These are phyloP conservation scores for Phengaris arion DNA, from an alignment of 2,888 invertebrate species.

Conservation along the genomic window DNA sequence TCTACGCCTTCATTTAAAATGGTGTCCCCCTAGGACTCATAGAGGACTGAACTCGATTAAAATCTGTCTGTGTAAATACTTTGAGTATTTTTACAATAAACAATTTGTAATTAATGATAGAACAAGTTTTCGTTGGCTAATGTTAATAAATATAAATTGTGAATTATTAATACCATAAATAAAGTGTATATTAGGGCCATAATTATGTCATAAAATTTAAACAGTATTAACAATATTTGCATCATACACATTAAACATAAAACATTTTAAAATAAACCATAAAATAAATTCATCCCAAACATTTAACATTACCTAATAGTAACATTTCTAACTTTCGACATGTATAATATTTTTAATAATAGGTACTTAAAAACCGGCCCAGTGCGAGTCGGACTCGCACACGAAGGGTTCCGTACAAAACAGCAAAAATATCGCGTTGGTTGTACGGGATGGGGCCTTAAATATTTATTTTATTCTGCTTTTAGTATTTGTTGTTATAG, in stretches of 20 bases:
- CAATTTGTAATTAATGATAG: not conserved
- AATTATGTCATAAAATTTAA: no score
- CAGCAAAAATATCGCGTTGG: no score
- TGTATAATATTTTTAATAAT: conserved; percentile 26
- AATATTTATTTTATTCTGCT: no score
- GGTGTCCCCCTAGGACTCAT: not conserved
- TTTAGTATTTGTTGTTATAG: no score
- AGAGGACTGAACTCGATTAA: not conserved
- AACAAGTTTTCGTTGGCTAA: no score
- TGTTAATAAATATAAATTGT: no score
- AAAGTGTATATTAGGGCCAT: no score
- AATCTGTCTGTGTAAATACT: conserved; percentile 9
- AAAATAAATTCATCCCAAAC: conserved; percentile 11
- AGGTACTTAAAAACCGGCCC: not conserved
- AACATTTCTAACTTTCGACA: not conserved
- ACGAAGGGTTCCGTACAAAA: no score
- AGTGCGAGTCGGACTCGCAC: no score
- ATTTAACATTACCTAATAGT: not conserved
- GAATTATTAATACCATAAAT: no score
- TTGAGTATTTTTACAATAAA: not conserved
- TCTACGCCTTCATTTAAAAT: conserved; percentile 7
- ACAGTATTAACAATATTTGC: no score
- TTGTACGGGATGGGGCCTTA: no score
- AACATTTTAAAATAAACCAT: not conserved
- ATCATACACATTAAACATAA: not conserved